A percentile compares a stretch with the other conserved stretches of the same genome.
Evolutionary conservation across 2,113 vertebrate genomes (phyloP).

Genomic region (Mus musculus): DNA sequence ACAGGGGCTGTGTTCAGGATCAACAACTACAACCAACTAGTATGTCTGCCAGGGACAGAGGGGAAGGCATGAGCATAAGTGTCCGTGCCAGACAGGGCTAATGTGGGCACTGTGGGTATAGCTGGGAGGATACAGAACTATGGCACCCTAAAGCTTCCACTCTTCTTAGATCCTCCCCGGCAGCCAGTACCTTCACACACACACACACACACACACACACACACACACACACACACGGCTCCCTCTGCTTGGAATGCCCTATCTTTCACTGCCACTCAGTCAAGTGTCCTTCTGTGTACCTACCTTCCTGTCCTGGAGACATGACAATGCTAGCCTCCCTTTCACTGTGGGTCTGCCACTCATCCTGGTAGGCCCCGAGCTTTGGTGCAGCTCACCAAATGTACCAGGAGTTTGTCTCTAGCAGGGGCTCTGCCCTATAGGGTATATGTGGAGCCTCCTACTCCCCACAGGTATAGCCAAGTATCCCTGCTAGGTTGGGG

Average conservation of each 20-base stretch:
- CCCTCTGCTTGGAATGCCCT: neutral
- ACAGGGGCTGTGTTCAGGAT: neutral
- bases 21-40: accelerated
- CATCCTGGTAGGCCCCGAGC: no score
- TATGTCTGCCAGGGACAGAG: neutral
- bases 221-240: neutral
- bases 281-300: neutral
- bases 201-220: neutral
- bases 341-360: neutral
- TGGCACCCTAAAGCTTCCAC: neutral
- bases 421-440: neutral
- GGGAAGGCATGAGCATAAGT: accelerated
- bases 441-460: neutral
- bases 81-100: neutral
- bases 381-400: accelerated
- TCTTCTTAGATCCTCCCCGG: neutral
- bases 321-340: slow-evolving; percentile 54
- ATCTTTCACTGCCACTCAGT: slow-evolving; percentile 74
- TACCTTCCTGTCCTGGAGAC: slow-evolving; percentile 68
- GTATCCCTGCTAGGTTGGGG: neutral
- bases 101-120: neutral
- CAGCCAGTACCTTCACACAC: neutral
- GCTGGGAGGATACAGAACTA: neutral
- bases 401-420: neutral
- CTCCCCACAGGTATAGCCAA: no score